Evolutionary conservation across 2,888 invertebrate species (phyloP).

Genomic region (Epirrita christyi): DNA sequence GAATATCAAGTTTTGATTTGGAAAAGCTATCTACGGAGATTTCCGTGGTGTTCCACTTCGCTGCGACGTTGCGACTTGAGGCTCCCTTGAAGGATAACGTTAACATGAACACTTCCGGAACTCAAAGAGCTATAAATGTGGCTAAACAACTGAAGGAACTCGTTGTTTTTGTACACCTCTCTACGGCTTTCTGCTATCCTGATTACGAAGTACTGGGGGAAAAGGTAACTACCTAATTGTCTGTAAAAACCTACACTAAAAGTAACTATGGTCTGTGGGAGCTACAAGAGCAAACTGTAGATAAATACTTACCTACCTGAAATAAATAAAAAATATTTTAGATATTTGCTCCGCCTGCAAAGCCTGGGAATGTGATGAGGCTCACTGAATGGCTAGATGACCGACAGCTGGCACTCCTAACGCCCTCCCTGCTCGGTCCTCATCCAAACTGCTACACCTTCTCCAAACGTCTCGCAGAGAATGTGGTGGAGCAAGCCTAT

Average conservation of each 20-base stretch:
- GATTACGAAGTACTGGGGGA: slow-evolving; percentile 86
- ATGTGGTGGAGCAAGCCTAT: slow-evolving; percentile 90
- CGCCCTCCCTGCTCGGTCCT: slow-evolving; percentile 87
- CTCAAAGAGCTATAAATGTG: slow-evolving; percentile 90
- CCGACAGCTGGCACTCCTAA: slow-evolving; percentile 86
- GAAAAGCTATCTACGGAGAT: slow-evolving; percentile 87
- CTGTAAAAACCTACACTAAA: too few relatives aligned
- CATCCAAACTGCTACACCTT: slow-evolving; percentile 98
- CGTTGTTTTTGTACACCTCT: slow-evolving; percentile 92
- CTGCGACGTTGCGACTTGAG: slow-evolving; percentile 95
- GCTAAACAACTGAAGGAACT: slow-evolving; percentile 91
- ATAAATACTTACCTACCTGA: too few relatives aligned
- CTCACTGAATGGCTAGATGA: slow-evolving; percentile 89
- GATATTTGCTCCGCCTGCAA: slow-evolving; percentile 88
- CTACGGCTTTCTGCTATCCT: slow-evolving; percentile 98
- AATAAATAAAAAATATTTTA: slow-evolving; percentile 50
- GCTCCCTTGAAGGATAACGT: slow-evolving; percentile 94
- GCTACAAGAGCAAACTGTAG: too few relatives aligned
- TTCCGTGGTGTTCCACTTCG: slow-evolving; percentile 94
- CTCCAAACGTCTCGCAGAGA: slow-evolving; percentile 96
- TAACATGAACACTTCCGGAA: slow-evolving; percentile 96
- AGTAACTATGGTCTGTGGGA: too few relatives aligned
- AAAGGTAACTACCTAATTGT: slow-evolving; percentile 52
- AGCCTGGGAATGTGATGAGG: slow-evolving; percentile 89
- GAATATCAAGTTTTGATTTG: slow-evolving; percentile 85